Evolutionary conservation across 2,888 invertebrate species (phyloP), one percentile per base, ranked within the genome.

Genomic region (Isoperla grammatica): DNA sequence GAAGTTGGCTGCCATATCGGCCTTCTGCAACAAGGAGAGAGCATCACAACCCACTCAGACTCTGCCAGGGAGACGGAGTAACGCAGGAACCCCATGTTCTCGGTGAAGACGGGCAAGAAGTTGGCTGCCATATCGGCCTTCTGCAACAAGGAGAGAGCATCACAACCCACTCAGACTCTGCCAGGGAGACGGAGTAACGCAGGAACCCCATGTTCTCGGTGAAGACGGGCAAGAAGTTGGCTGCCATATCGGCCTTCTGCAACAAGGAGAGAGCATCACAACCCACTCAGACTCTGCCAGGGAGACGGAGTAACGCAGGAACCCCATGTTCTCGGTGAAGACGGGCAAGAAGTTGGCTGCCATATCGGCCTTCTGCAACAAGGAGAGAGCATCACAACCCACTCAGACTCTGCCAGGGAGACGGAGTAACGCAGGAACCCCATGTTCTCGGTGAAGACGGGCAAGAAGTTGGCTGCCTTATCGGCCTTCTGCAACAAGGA

Each of bases 1-100:
- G 70, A 91, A 90, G 0, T 87, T 87, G 0, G 87, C 89, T 0
- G 84, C 88, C 73, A 92, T 73, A 68, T 92, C 88, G n/a, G 83
- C 87, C 73, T 81, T 75, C 91, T 89, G 69, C 23, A 71, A 69
- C 61, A 46, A 42, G 2, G 11, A 17, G 45, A 17, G 15, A 45
- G 19, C 29, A 29, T 6, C 29, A 15, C 19, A 4, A 50, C 53
- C 84, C 90, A 87, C 67, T 85, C 81, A 0, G 86, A 87, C 66
- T 87, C 87, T 65, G 90, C 89, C 63, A 92, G 72, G 37, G 81
- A 78, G 3, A 78, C 78, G 0, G 85, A 80, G 72, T 85, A 91
- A 6, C 76, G 74, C 3, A 85, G 76, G 60, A 75, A 72, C n/a
- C 76, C 71, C 20, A 78, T 74, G 50, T 82, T 79, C 61, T 80